phyloP scores from a whole-genome alignment of 2,888 invertebrate genomes.

The Zygogramma bicolorata region DNA sequence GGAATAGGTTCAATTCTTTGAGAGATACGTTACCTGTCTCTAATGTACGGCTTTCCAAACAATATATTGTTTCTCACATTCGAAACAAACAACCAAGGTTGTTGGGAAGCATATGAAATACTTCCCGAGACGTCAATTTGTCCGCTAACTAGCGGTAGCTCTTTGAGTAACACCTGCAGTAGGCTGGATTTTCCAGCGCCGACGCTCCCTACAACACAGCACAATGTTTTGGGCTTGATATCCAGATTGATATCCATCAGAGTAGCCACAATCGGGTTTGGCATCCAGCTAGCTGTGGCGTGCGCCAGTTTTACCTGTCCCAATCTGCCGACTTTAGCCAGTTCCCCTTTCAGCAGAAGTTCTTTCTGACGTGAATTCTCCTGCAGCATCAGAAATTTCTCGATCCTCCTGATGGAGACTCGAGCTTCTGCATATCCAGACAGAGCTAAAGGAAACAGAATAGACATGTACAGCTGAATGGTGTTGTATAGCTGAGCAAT shows the following conservation, averaged over 20 bases:
- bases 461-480: constrained; percentile 67
- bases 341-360: constrained; percentile 22
- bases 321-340: constrained; percentile 12
- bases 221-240: constrained; percentile 66
- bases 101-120: constrained; percentile 81
- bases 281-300: constrained; percentile 56
- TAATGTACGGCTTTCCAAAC: constrained; percentile 77
- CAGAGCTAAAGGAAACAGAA: constrained; percentile 55
- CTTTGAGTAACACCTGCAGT: constrained; percentile 78
- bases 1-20: no score
- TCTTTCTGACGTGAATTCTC: constrained; percentile 44
- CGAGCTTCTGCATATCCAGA: constrained; percentile 56
- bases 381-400: constrained; percentile 54
- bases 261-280: constrained; percentile 60
- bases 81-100: constrained; percentile 83
- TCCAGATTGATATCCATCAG: constrained; percentile 68
- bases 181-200: constrained; percentile 80
- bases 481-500: constrained; percentile 84
- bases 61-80: constrained; percentile 84
- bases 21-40: constrained; percentile 66
- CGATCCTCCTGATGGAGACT: constrained; percentile 55
- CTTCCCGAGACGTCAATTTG: constrained; percentile 73
- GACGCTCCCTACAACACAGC: constrained; percentile 72
- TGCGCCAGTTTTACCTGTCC: constrained; percentile 44
- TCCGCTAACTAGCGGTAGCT: constrained; percentile 75